Evolutionary conservation across 1,140 invertebrate species (phyloP), one percentile per base, ranked within the genome.

Genomic region (Aplysia californica): DNA sequence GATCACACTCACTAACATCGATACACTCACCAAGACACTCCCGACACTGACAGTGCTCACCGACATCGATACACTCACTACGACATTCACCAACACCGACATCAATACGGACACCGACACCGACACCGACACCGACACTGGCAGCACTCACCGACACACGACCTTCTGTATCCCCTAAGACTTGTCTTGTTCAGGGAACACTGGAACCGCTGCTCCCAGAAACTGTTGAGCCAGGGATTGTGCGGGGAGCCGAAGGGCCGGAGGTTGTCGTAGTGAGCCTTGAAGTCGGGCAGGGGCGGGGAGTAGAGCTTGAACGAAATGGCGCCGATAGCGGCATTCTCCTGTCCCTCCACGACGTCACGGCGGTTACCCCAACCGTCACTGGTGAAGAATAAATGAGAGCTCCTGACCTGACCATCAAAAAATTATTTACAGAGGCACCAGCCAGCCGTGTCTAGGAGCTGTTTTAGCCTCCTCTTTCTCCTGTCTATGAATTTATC

Each of bases 201-300:
- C 73, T 92, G 91, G 87, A 95, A 95, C 79, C 92, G 92, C 50
- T 91, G 86, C 86, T 95, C 92, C 94, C 94, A 95, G 87, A 94
- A 94, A 84, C 95, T 94, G 35, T 90, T 88, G 86, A 95, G 95
- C 94, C 94, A 95, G 2, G 94, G 94, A 89, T 95, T 95, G 33
- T 93, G 87, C 0, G 86, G 86, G 86, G 94, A 94, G 79, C 89
- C 93, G 70, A 87, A 75, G 0, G 94, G 94, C 79, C 92, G 92
- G 38, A 95, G 89, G 0, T 90, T 88, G 78, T 92, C 92, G 86
- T 95, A 95, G 85, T 95, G 92, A 1, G 92, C 85, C 83, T 95
- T 93, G 85, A 95, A 95, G 64, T 91, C 89, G 3, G 87, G 82
- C 4, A 95, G 92, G 77, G 92, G 92, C 0, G 94, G 93, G 3